These are phyloP conservation scores for Equus przewalskii DNA, from an alignment of 2,113 vertebrate genomes.

Conservation along the genomic window DNA sequence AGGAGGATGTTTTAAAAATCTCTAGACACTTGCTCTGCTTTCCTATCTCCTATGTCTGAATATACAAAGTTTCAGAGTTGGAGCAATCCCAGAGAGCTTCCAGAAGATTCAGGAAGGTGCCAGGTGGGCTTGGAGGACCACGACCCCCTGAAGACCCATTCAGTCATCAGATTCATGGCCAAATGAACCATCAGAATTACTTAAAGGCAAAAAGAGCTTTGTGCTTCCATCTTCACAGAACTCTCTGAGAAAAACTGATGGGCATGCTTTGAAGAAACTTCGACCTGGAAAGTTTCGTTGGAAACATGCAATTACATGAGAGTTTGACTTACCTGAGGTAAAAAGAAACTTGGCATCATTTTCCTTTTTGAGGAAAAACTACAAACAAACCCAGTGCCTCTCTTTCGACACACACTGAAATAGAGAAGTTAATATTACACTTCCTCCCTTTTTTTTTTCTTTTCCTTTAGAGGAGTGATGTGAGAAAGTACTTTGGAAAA, in stretches of 20 bases:
- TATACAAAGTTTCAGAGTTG: neutral
- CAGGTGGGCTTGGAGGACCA: neutral
- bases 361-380: neutral
- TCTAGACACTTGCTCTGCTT: neutral
- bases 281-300: neutral
- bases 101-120: neutral
- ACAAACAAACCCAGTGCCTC: neutral
- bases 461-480: conserved; percentile 22
- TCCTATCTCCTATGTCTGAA: neutral
- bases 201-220: neutral
- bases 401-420: neutral
- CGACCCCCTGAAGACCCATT: neutral
- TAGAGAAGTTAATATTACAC: neutral
- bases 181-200: neutral
- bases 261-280: neutral
- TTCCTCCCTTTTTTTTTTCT: neutral
- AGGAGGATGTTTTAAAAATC: neutral
- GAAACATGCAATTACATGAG: neutral
- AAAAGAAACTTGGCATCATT: neutral
- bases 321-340: neutral
- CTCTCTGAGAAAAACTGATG: neutral
- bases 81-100: neutral
- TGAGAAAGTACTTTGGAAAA: conserved; percentile 60
- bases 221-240: neutral
- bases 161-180: neutral